phyloP scores from a whole-genome alignment of 1,140 invertebrate genomes.

The Bursaphelenchus mucronatus region DNA sequence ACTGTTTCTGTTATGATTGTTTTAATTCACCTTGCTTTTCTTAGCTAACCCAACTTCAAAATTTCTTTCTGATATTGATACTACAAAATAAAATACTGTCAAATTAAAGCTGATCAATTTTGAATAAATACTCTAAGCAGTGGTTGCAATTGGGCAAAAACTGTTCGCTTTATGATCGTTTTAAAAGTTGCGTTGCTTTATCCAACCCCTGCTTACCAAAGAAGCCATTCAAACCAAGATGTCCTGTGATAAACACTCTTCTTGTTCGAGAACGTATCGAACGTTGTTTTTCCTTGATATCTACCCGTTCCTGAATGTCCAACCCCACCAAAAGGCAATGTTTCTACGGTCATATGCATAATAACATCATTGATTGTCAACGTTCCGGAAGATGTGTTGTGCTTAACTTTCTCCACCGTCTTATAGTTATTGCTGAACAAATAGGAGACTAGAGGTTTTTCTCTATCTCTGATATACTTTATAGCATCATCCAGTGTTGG shows the following conservation, averaged over 20 bases:
- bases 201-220: no score
- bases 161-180: no score
- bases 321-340: constrained; percentile 69
- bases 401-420: constrained; percentile 23
- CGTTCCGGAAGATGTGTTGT: constrained; percentile 27
- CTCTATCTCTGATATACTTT: constrained; percentile 45
- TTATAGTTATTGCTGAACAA: constrained; percentile 31
- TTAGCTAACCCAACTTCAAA: no score
- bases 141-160: no score
- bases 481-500: constrained; percentile 43
- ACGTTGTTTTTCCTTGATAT: constrained; percentile 85
- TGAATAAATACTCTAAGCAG: no score
- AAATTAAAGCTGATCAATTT: no score
- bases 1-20: no score
- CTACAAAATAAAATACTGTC: no score
- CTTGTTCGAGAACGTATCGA: constrained; percentile 85
- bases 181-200: no score
- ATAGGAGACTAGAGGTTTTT: constrained; percentile 43
- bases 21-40: no score
- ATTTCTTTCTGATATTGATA: no score
- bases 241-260: constrained; percentile 68
- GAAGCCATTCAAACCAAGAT: constrained; percentile 62
- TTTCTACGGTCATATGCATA: constrained; percentile 51
- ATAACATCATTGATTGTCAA: constrained; percentile 33
- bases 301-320: constrained; percentile 81